Evolutionary conservation across 2,113 vertebrate genomes (phyloP).

Genomic region (Grallaria varia): DNA sequence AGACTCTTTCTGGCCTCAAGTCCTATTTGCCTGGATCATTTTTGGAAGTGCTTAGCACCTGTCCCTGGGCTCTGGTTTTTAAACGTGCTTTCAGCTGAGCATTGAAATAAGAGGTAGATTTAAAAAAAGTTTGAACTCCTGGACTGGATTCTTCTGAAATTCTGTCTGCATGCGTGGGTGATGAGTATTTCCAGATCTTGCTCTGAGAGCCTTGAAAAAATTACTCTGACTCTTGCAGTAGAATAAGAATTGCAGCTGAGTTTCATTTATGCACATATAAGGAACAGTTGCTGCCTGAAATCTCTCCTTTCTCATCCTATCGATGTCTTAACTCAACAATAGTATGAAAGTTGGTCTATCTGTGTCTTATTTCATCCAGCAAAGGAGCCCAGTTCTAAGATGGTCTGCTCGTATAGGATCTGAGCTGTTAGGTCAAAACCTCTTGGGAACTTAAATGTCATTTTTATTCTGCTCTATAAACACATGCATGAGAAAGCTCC

Average conservation of each 20-base stretch:
- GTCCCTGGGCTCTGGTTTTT: neutral
- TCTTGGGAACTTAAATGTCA: constrained; percentile 29
- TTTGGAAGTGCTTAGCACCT: neutral
- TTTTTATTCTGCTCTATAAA: constrained; percentile 50
- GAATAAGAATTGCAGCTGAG: neutral
- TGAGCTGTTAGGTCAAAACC: neutral
- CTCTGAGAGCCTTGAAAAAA: neutral
- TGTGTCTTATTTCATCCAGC: constrained; percentile 55
- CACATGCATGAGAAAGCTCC: constrained; percentile 13
- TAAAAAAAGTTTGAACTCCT: neutral
- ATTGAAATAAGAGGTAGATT: neutral
- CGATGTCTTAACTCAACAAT: constrained; percentile 21
- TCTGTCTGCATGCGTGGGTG: neutral
- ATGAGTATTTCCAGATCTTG: neutral
- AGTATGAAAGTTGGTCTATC: constrained; percentile 4
- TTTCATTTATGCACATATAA: constrained; percentile 25
- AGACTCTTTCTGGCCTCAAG: neutral
- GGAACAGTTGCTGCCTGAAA: neutral
- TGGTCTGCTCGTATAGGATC: constrained; percentile 15
- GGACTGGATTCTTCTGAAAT: neutral
- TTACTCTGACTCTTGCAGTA: neutral
- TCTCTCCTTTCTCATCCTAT: neutral
- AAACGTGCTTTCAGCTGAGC: neutral
- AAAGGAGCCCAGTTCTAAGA: constrained; percentile 52
- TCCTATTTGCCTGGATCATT: neutral